phyloP scores from a whole-genome alignment of 2,797 vertebrate genomes.

The Parauchenoglanis punctatus region DNA sequence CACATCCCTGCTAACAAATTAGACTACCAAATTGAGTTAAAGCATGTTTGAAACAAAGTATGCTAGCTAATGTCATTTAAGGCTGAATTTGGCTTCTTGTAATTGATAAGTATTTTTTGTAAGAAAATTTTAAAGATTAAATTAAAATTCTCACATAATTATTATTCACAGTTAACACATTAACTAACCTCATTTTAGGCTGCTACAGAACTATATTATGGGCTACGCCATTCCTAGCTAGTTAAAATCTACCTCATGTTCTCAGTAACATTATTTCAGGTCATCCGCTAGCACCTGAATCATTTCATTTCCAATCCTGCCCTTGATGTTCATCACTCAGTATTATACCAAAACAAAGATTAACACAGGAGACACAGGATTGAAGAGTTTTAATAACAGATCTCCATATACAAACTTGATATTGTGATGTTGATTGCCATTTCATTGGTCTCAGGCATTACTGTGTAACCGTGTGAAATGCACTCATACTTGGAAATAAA shows the following conservation, averaged over 20 bases:
- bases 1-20: not conserved
- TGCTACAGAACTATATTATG: not conserved
- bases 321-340: not conserved
- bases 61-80: not conserved
- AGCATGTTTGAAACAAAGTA: not conserved
- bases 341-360: not conserved
- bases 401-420: conserved; percentile 69
- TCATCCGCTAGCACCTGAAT: not conserved
- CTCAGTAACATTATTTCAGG: not conserved
- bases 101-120: not conserved
- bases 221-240: not conserved
- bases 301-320: not conserved
- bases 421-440: conserved; percentile 61
- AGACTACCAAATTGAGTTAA: not conserved
- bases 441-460: conserved; percentile 56
- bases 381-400: conserved; percentile 72
- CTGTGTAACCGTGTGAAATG: conserved; percentile 52
- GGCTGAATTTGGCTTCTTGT: not conserved
- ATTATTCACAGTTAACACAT: not conserved
- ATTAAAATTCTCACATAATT: not conserved
- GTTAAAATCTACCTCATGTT: not conserved
- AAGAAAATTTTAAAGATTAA: not conserved
- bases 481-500: conserved; percentile 48
- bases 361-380: not conserved
- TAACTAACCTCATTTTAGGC: not conserved